Conservation (phyloP, 2,113 vertebrate genomes). For the Gadus chalcogrammus region DNA sequence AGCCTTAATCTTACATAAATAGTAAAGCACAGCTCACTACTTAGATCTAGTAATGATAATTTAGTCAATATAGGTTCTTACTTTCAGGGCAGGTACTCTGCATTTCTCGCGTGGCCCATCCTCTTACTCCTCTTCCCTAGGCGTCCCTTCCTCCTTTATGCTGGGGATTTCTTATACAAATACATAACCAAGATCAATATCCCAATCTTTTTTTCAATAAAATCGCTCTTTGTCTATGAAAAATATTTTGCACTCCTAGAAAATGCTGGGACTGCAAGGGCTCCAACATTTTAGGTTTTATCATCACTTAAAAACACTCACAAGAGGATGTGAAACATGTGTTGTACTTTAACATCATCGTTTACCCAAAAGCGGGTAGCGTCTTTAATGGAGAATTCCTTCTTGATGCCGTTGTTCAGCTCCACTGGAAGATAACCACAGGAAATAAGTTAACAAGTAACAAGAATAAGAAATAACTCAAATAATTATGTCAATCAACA, state of each 20-base stretch:
- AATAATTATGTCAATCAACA: background rate
- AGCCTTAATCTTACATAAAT: too few species aligned
- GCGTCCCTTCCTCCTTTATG: conserved; percentile 92
- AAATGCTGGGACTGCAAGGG: background rate
- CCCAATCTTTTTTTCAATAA: background rate
- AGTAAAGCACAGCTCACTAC: too few species aligned
- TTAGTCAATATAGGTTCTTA: conserved; percentile 51
- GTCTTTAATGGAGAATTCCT: conserved; percentile 89
- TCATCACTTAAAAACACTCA: conserved; percentile 15
- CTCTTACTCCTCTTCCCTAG: conserved; percentile 96
- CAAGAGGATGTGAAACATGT: conserved; percentile 80
- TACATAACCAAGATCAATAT: background rate
- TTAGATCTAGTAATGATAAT: too few species aligned
- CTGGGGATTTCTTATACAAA: conserved; percentile 79
- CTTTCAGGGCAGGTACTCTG: conserved; percentile 99
- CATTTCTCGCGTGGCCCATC: conserved; percentile 97
- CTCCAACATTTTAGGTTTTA: background rate
- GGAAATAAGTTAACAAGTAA: background rate
- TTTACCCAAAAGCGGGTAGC: conserved; percentile 91
- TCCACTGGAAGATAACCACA: conserved; percentile 76
- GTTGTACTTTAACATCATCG: conserved; percentile 87
- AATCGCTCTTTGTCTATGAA: too few species aligned
- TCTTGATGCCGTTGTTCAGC: conserved; percentile 93
- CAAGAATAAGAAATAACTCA: background rate
- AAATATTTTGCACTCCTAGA: too few species aligned